Percentiles rank a stretch among this genome's conserved stretches.
phyloP scores from a whole-genome alignment of 1,140 invertebrate species.

The Dicyema japonicum region DNA sequence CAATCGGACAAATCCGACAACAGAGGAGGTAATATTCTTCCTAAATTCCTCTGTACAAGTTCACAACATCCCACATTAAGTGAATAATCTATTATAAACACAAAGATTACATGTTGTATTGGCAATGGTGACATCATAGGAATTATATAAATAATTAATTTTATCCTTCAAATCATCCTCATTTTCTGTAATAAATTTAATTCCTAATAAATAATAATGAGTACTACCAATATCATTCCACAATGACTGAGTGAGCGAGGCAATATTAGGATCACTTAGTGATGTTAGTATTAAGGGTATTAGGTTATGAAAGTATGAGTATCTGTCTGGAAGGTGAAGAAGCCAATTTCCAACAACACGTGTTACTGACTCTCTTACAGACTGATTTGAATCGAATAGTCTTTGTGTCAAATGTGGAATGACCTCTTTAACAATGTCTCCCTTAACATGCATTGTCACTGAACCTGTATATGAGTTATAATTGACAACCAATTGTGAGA shows the following conservation, averaged over 20 bases:
- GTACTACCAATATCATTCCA: slow-evolving; percentile 31
- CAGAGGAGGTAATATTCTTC: slow-evolving; percentile 31
- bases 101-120: not conserved
- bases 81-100: slow-evolving; percentile 23
- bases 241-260: slow-evolving; percentile 23
- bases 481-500: slow-evolving; percentile 30
- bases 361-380: slow-evolving; percentile 31
- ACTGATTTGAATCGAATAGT: slow-evolving; percentile 35
- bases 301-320: slow-evolving; percentile 38
- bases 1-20: slow-evolving; percentile 34
- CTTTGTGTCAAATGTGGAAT: slow-evolving; percentile 33
- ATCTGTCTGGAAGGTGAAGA: slow-evolving; percentile 33
- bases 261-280: slow-evolving; percentile 32
- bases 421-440: slow-evolving; percentile 28
- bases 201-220: slow-evolving; percentile 8
- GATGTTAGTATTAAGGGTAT: slow-evolving; percentile 38
- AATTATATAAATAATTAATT: slow-evolving; percentile 24
- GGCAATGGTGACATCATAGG: slow-evolving; percentile 2
- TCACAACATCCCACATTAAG: slow-evolving; percentile 39
- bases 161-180: slow-evolving; percentile 37
- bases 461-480: slow-evolving; percentile 15
- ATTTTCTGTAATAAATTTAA: slow-evolving; percentile 36
- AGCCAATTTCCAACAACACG: slow-evolving; percentile 33
- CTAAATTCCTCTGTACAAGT: slow-evolving; percentile 31
- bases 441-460: slow-evolving; percentile 26